Evolutionary conservation across 1,140 invertebrate species (phyloP).

Genomic region (Akabosia matsudoensis): DNA sequence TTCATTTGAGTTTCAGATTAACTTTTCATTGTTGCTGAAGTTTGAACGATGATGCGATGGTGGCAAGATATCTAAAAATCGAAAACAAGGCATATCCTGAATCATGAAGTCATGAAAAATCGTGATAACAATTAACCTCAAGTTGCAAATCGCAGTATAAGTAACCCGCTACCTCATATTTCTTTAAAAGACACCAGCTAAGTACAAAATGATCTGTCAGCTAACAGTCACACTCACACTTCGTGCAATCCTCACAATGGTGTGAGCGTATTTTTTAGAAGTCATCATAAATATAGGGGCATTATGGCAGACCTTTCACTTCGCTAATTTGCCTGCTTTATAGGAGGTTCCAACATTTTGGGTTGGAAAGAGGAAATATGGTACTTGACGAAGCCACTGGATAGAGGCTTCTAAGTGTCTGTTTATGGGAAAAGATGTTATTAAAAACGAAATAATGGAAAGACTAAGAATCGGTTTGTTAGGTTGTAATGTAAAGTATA

Average conservation of each 20-base stretch:
- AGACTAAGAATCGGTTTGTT: too few species aligned
- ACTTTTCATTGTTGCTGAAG: not conserved
- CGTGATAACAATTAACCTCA: not conserved
- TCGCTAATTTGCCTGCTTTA: not conserved
- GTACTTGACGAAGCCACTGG: not conserved
- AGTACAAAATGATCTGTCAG: not conserved
- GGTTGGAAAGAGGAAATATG: not conserved
- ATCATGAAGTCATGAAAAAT: not conserved
- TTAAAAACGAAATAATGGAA: too few species aligned
- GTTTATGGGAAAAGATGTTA: not conserved
- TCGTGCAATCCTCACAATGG: not conserved
- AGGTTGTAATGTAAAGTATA: too few species aligned
- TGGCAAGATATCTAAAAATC: too few species aligned
- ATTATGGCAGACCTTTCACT: not conserved
- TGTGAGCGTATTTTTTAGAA: not conserved
- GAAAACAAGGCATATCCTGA: not conserved
- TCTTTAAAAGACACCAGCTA: not conserved
- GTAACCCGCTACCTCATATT: too few species aligned
- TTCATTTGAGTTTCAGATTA: not conserved
- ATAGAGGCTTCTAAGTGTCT: not conserved
- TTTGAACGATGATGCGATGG: conserved; percentile 8
- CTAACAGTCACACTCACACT: not conserved
- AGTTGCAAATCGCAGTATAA: not conserved
- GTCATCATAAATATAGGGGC: not conserved
- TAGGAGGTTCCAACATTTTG: not conserved